phyloP scores from a whole-genome alignment of 2,113 vertebrate species.

The Poecile atricapillus region DNA sequence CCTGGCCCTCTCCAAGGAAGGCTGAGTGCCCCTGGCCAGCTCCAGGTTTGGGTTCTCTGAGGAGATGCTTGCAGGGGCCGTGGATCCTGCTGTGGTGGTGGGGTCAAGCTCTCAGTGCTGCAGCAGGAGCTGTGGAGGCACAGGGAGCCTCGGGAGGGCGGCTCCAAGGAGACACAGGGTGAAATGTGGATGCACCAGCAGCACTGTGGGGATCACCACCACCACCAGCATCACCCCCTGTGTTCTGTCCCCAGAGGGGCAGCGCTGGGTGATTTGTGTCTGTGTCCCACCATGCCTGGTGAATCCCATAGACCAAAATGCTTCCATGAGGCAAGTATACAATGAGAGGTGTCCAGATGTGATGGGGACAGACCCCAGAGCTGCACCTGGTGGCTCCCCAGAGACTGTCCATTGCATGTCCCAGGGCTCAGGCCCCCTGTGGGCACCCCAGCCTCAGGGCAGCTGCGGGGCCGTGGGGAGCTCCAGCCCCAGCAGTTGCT shows the following conservation, averaged over 20 bases:
- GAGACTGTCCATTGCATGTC: fast-evolving
- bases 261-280: neutral
- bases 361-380: neutral
- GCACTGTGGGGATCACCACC: neutral
- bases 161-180: neutral
- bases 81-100: neutral
- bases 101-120: neutral
- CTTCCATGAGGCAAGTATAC: neutral
- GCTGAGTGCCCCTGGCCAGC: neutral
- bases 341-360: neutral
- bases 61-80: neutral
- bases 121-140: neutral
- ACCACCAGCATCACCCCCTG: neutral
- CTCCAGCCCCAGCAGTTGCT: neutral
- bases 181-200: neutral
- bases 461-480: fast-evolving
- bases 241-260: neutral
- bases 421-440: fast-evolving
- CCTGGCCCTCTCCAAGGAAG: neutral
- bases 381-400: neutral
- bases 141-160: neutral
- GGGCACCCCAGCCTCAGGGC: neutral
- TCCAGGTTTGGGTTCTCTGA: neutral
- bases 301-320: neutral
- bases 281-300: neutral